Base-by-base conservation (phyloP, 2,888 invertebrate genomes). In the Mamestra brassicae region DNA sequence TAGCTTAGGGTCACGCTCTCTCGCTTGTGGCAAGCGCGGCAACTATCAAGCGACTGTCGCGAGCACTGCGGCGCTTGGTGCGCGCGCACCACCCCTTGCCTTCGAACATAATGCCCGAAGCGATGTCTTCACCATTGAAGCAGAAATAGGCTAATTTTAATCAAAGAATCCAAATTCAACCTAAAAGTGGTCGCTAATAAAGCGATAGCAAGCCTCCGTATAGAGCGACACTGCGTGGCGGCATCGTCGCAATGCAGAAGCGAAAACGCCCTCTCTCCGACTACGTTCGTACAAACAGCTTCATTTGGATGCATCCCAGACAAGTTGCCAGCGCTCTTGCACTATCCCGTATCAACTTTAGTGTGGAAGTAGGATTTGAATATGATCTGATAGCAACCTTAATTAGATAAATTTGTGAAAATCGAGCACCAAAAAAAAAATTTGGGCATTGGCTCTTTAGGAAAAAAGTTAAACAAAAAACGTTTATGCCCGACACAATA, bases 101-200 rank as follows among this genome's bases (percentile, higher is more conserved):
- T 78, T 73, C 83, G 70, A 81, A 66, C 71, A 65, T 71, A 84
- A 82, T 84, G 87, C 84, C 90, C 89, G 86, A 84, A 86, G 81
- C 78, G 83, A 86, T 26, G 26, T 83, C 87, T 88, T 86, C 83
- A 88, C 90, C 93, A 94, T 94, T 92, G 92, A 93, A 94, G 93
- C 91, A 90, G 85, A 89, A 89, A 91, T 92, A 89, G 86, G 86
- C 85, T 77, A 89, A 87, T 90, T 92, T 91, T 92, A 92, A 90
- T 90, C 89, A 90, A 90, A 88, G 83, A 90, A 90, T 90, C 87
- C 87, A 88, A 90, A 88, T 87, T 86, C 72, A 76, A 80, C 42
- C 45, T 69, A 71, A 90, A 85, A 90, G 91, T 89, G 91, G 81
- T 85, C 85, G 73, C 74, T 67, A 85, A 83, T 83, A 74, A 58